Percentiles rank a stretch among this genome's conserved stretches.
These are phyloP conservation scores for Microctenopoma lineatum DNA, from an alignment of 2,797 vertebrate species.

Conservation along the genomic window DNA sequence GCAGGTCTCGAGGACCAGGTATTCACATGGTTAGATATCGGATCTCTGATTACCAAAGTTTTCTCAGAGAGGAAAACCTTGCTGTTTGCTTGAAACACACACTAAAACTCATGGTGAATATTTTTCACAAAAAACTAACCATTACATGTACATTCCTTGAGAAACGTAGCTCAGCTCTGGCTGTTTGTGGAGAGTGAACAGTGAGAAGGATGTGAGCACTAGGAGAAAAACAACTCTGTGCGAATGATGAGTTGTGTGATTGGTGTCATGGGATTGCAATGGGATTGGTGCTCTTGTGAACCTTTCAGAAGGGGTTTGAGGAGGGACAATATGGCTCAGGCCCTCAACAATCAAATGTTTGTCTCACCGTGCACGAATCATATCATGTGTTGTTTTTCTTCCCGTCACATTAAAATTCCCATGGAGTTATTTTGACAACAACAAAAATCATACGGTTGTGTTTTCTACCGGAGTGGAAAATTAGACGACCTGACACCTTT, in stretches of 20 bases:
- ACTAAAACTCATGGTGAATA: neutral
- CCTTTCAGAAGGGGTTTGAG: slow-evolving; percentile 26
- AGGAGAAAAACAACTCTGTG: slow-evolving; percentile 37
- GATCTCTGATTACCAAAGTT: slow-evolving; percentile 65
- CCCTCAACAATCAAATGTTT: slow-evolving; percentile 61
- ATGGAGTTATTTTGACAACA: slow-evolving; percentile 55
- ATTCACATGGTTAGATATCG: too few relatives aligned
- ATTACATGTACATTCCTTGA: neutral
- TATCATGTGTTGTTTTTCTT: slow-evolving; percentile 73
- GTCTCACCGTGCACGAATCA: slow-evolving; percentile 37
- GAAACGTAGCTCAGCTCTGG: neutral
- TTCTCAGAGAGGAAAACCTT: slow-evolving; percentile 51
- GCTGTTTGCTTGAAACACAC: slow-evolving; percentile 12
- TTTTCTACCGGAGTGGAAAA: neutral
- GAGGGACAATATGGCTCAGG: slow-evolving; percentile 39
- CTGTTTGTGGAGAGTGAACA: slow-evolving; percentile 11
- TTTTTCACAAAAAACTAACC: neutral
- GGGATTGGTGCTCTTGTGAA: slow-evolving; percentile 55
- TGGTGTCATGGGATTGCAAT: slow-evolving; percentile 70
- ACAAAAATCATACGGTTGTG: neutral
- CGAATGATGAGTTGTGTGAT: slow-evolving; percentile 62
- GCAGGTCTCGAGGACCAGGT: too few relatives aligned
- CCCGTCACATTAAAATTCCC: slow-evolving; percentile 60
- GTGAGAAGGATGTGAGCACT: neutral
- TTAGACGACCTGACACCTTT: neutral